These are phyloP conservation scores for Monoplex corrugatus DNA, from an alignment of 2,888 invertebrate genomes.

Conservation along the genomic window DNA sequence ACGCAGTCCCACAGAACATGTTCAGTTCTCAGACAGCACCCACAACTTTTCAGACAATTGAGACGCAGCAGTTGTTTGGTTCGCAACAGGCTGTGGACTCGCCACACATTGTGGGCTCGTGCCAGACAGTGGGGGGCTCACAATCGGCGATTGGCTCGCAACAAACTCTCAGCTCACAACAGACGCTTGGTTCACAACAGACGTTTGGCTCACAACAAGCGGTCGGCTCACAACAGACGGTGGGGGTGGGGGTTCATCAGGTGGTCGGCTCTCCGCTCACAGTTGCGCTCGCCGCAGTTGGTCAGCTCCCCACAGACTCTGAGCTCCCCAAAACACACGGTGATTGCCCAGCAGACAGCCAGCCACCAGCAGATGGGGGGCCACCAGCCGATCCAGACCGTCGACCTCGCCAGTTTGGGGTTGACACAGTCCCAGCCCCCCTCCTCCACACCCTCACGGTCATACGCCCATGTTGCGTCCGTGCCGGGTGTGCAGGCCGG, in stretches of 20 bases:
- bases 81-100: background rate
- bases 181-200: background rate
- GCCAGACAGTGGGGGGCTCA: too few relatives aligned
- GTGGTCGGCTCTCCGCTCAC: background rate
- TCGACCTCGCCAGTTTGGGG: slow-evolving; percentile 16
- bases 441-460: background rate
- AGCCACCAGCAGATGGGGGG: background rate
- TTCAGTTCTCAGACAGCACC: background rate
- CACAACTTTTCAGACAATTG: background rate
- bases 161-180: background rate
- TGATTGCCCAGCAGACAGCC: background rate
- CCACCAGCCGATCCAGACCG: slow-evolving; percentile 25
- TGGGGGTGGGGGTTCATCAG: background rate
- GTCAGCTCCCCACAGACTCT: background rate
- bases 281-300: background rate
- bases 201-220: background rate
- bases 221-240: background rate
- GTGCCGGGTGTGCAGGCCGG: too few relatives aligned
- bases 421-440: background rate
- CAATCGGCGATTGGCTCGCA: too few relatives aligned
- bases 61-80: background rate
- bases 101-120: too few relatives aligned
- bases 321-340: background rate
- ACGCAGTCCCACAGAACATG: background rate
- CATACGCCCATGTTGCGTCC: background rate